Evolutionary conservation across 2,113 vertebrate species (phyloP).

Genomic region (Aegotheles bennettii): DNA sequence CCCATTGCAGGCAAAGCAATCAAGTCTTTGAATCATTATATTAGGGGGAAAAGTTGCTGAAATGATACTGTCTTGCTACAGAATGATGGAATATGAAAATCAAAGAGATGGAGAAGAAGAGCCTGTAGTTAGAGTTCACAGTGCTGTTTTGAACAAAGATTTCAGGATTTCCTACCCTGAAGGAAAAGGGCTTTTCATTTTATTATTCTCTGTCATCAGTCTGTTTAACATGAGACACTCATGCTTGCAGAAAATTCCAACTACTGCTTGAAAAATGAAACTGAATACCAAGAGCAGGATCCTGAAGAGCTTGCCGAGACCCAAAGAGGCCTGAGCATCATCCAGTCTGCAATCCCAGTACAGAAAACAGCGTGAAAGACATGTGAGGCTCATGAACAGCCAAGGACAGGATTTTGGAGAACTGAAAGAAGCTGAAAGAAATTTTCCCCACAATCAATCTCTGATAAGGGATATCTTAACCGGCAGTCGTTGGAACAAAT

Average conservation of each 20-base stretch:
- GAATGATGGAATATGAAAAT: not conserved
- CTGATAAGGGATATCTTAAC: not conserved
- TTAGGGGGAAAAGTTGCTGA: not conserved
- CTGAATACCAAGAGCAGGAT: not conserved
- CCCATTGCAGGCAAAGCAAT: not conserved
- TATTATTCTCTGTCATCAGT: slow-evolving; percentile 3
- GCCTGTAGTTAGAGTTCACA: not conserved
- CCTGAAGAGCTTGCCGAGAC: not conserved
- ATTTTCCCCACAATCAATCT: not conserved
- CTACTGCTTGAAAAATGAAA: slow-evolving; percentile 9
- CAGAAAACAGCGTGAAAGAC: not conserved
- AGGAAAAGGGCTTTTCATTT: not conserved
- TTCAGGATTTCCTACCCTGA: slow-evolving; percentile 10
- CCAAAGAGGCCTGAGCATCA: not conserved
- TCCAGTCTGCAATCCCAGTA: not conserved
- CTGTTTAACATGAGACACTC: slow-evolving; percentile 1
- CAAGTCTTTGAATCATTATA: not conserved
- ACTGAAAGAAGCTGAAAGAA: not conserved
- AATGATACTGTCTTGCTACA: not conserved
- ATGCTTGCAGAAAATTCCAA: slow-evolving; percentile 27
- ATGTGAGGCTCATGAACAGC: not conserved
- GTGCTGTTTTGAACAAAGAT: slow-evolving; percentile 10
- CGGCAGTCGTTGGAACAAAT: not conserved
- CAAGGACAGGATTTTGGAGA: not conserved
- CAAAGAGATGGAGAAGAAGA: not conserved